phyloP scores from a whole-genome alignment of 2,113 vertebrate species.

The rat (Rattus norvegicus) region DNA sequence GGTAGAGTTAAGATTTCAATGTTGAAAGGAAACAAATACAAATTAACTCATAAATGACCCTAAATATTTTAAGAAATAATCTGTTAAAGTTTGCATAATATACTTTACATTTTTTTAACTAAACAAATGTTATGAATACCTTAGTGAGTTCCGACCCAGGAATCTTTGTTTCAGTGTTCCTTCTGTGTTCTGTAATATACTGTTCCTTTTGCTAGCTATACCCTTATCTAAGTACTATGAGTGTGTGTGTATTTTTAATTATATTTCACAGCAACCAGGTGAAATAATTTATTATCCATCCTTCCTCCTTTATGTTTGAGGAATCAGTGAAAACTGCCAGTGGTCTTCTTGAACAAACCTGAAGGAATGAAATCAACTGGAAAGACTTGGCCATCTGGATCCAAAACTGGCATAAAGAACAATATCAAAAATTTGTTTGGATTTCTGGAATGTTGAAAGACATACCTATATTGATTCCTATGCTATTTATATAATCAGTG shows the following conservation, averaged over 20 bases:
- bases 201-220: neutral
- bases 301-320: neutral
- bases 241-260: neutral
- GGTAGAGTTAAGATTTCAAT: neutral
- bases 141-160: neutral
- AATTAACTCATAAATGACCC: neutral
- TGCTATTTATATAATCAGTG: neutral
- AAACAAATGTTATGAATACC: neutral
- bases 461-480: neutral
- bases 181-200: neutral
- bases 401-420: neutral
- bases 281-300: no score
- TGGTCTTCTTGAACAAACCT: neutral
- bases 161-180: neutral
- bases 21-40: neutral
- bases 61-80: constrained; percentile 16
- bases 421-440: neutral
- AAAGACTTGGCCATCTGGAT: neutral
- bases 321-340: neutral
- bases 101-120: neutral
- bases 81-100: neutral
- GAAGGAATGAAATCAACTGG: neutral
- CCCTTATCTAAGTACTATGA: neutral
- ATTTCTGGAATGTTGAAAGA: neutral
- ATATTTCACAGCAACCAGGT: no score